Conservation (phyloP, 2,888 invertebrate genomes). For the Eubasilissa splendida region DNA sequence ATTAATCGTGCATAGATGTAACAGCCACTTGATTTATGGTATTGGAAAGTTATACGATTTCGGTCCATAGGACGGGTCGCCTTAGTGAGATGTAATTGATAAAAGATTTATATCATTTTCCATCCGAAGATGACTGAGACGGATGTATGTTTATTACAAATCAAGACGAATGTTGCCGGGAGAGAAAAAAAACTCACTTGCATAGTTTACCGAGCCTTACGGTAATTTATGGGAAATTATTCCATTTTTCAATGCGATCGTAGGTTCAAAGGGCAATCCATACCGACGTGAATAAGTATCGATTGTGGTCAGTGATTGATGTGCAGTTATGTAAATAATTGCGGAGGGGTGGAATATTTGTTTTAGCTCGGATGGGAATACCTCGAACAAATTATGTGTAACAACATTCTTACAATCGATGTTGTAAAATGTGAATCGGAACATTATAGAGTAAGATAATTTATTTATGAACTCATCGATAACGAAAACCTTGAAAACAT, state of each 20-base stretch:
- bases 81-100: constrained; percentile 46
- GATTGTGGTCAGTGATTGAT: background rate
- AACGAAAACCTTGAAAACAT: too few relatives aligned
- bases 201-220: too few relatives aligned
- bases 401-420: too few relatives aligned
- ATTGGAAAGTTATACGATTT: constrained; percentile 38
- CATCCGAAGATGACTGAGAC: constrained; percentile 40
- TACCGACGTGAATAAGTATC: constrained; percentile 13
- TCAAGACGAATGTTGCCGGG: constrained; percentile 30
- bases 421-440: too few relatives aligned
- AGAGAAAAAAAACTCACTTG: background rate
- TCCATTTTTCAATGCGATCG: background rate
- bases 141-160: constrained; percentile 42
- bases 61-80: constrained; percentile 24
- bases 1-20: constrained; percentile 44
- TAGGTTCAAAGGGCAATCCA: background rate
- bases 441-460: too few relatives aligned
- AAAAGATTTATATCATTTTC: constrained; percentile 45
- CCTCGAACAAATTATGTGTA: too few relatives aligned
- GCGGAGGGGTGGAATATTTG: too few relatives aligned
- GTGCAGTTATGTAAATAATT: background rate
- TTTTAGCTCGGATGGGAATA: too few relatives aligned
- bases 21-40: constrained; percentile 50
- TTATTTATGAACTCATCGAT: too few relatives aligned
- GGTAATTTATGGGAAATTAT: constrained; percentile 9